Percentiles rank a stretch among this genome's conserved stretches.
Conservation (phyloP, 2,113 vertebrate genomes). For the Paramormyrops kingsleyae region DNA sequence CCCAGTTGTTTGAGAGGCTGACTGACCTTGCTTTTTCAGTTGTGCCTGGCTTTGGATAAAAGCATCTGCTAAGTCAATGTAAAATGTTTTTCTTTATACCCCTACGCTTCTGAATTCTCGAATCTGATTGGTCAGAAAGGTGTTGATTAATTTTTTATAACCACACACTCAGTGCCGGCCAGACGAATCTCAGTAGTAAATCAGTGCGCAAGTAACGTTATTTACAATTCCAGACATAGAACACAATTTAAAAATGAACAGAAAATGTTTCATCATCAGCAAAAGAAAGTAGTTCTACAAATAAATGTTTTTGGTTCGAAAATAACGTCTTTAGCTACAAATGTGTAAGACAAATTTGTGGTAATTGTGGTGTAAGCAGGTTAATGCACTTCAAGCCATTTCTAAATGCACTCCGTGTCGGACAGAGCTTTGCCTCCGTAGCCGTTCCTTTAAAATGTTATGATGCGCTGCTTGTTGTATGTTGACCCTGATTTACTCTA, state of each 20-base stretch:
- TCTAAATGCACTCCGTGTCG: neutral
- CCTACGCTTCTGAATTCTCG: neutral
- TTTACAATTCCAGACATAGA: neutral
- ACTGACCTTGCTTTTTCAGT: neutral
- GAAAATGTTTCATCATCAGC: neutral
- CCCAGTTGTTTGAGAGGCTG: neutral
- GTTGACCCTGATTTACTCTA: neutral
- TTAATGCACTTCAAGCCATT: neutral
- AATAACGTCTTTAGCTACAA: neutral
- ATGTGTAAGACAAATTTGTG: neutral
- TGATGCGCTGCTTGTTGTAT: neutral
- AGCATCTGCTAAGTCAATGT: neutral
- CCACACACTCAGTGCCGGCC: neutral
- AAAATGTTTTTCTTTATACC: neutral
- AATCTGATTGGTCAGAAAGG: neutral
- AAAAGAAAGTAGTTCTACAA: neutral
- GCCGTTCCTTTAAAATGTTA: neutral
- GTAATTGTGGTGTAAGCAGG: neutral
- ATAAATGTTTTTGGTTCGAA: neutral
- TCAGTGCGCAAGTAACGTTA: neutral
- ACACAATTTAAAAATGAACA: neutral
- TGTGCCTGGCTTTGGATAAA: neutral
- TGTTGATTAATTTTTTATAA: neutral
- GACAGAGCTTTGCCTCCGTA: neutral
- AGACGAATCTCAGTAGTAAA: neutral